Conservation (phyloP, 2,888 invertebrate species). For the Conchocele bisecta region DNA sequence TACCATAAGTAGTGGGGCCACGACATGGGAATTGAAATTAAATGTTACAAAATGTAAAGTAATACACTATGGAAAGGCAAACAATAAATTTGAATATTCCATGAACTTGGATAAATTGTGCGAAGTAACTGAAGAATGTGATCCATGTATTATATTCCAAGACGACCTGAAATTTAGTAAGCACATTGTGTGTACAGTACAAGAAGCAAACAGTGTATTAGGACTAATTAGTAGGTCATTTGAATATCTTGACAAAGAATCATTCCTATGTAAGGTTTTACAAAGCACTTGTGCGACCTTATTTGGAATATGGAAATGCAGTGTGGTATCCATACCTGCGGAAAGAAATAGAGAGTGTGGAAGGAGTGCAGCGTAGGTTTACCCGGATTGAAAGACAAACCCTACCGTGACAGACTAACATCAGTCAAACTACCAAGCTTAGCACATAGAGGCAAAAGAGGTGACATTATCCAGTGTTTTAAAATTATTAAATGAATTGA, state of each 20-base stretch:
- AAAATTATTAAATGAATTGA: constrained; percentile 9
- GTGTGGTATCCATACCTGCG: constrained; percentile 10
- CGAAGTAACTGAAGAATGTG: neutral
- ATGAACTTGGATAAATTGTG: neutral
- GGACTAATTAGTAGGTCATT: constrained; percentile 1
- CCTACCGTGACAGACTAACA: constrained; percentile 6
- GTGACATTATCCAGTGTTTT: constrained; percentile 8
- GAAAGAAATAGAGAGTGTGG: constrained; percentile 3
- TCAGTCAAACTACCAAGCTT: constrained; percentile 3
- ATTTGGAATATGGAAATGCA: constrained; percentile 9
- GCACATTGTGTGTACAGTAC: constrained; percentile 13
- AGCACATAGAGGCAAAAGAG: constrained; percentile 6
- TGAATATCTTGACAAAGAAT: neutral
- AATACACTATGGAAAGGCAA: too few relatives aligned
- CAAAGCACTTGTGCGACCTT: neutral
- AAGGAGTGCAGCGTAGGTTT: neutral
- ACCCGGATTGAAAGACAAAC: neutral
- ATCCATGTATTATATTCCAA: constrained; percentile 5
- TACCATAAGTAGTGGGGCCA: too few relatives aligned
- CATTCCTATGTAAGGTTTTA: neutral
- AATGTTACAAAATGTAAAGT: too few relatives aligned
- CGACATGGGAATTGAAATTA: too few relatives aligned
- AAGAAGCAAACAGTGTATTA: constrained; percentile 24
- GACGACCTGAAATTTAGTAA: constrained; percentile 4
- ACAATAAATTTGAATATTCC: too few relatives aligned